phyloP scores from a whole-genome alignment of 1,140 invertebrate genomes.

The Saxidomus purpurata region DNA sequence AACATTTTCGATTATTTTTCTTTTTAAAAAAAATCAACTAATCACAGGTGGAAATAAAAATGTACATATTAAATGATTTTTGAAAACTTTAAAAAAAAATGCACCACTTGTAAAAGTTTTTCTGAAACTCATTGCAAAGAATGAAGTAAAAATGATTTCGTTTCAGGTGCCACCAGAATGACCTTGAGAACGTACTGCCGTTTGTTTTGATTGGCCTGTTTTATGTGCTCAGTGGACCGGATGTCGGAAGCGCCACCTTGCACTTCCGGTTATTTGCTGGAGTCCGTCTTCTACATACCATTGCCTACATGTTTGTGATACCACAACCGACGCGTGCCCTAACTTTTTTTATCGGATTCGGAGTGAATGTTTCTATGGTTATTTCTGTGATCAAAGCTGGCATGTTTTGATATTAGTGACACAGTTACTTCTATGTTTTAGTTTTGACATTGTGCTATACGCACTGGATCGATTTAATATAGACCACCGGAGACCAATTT shows the following conservation, averaged over 20 bases:
- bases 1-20: too few relatives aligned
- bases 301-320: slow-evolving; percentile 88
- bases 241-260: slow-evolving; percentile 87
- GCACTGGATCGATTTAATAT: too few relatives aligned
- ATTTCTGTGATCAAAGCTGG: slow-evolving; percentile 19
- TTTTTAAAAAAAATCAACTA: too few relatives aligned
- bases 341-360: slow-evolving; percentile 87
- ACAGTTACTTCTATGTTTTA: too few relatives aligned
- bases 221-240: slow-evolving; percentile 89
- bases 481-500: too few relatives aligned
- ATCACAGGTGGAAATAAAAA: too few relatives aligned
- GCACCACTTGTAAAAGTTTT: too few relatives aligned
- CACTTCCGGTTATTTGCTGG: slow-evolving; percentile 89
- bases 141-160: too few relatives aligned
- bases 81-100: too few relatives aligned
- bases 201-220: slow-evolving; percentile 89
- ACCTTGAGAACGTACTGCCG: slow-evolving; percentile 90
- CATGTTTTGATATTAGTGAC: background rate
- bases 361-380: slow-evolving; percentile 88
- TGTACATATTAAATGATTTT: too few relatives aligned
- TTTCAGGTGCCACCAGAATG: slow-evolving; percentile 89
- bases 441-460: too few relatives aligned
- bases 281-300: slow-evolving; percentile 89
- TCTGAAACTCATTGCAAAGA: too few relatives aligned
- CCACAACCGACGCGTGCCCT: slow-evolving; percentile 89